Base-by-base conservation (phyloP, 2,113 vertebrate species). In the Pavo muticus region DNA sequence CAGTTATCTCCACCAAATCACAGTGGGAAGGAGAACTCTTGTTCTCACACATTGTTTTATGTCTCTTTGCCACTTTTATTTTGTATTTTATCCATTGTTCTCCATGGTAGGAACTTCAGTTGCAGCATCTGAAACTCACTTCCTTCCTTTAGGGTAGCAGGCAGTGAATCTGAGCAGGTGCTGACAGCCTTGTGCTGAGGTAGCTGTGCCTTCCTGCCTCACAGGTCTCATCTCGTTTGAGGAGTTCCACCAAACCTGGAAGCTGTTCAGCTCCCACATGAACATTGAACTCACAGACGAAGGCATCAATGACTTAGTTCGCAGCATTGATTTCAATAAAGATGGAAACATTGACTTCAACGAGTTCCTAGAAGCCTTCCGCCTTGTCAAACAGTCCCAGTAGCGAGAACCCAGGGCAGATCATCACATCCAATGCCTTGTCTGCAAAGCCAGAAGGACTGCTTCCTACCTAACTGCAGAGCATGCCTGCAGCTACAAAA, bases 341-440 rank as follows among this genome's bases (percentile, higher is more conserved):
- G 99, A 99, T 2, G 99, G 99, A 25, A 99, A 97, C 96, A 99
- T 99, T 0, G 99, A 99, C 87, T 99, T 99, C 97, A 99, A 99
- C 0, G 99, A 99, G 97, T 99, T 99, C 97, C 98, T 99, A 85
- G 99, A 99, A 97, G 99, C 99, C 19, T 99, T 99, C 91, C 98
- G 99, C 52, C 98, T 99, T 1, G 98, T 98, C 69, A 98, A 98
- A 52, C 96, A 98, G 93, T 86, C 98, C 81, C 88, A 98, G 92
- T 76, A 37, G 70, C 5, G 97, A 92, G 8, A 63, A 54, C 23
- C 24, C 35, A 10, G 30, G 6, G 3, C 35, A 25, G 17, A 67
- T 4, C 35, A 59, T 80, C 57, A 29, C 0, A 0, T 39, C 42
- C 20, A 3, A 83, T 40, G 93, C 96, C 94, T 94, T 91, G 52